A percentile compares a stretch with the other conserved stretches of the same genome.
Conservation (phyloP, 2,888 invertebrate species). For the Bellardia pandia region DNA sequence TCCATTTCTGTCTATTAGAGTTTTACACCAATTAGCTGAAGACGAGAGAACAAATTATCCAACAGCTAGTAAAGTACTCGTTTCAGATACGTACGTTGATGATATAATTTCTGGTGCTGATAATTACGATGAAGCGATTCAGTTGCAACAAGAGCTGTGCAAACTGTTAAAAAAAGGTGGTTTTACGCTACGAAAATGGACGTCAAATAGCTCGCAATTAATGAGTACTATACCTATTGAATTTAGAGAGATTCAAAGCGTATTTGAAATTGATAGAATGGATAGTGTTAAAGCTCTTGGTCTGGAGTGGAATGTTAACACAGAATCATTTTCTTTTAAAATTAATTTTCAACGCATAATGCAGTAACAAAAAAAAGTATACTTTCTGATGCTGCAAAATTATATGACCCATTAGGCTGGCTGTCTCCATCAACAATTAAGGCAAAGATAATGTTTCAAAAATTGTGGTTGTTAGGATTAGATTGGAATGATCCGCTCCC, state of each 20-base stretch:
- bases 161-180: slow-evolving; percentile 10
- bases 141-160: slow-evolving; percentile 40
- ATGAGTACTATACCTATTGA: neutral
- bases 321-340: slow-evolving; percentile 25
- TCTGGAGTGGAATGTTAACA: neutral
- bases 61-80: slow-evolving; percentile 44
- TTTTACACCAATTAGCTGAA: slow-evolving; percentile 57
- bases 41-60: slow-evolving; percentile 56
- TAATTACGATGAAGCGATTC: slow-evolving; percentile 35
- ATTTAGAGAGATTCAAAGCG: neutral
- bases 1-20: slow-evolving; percentile 64
- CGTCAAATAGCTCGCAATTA: neutral
- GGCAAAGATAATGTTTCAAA: neutral
- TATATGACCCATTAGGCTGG: slow-evolving; percentile 25
- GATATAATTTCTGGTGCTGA: slow-evolving; percentile 69
- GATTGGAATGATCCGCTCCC: too few relatives aligned
- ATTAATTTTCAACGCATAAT: neutral
- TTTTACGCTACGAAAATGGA: slow-evolving; percentile 21
- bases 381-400: slow-evolving; percentile 27
- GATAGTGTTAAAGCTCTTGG: slow-evolving; percentile 25
- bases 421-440: neutral
- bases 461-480: too few relatives aligned
- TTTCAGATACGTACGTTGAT: slow-evolving; percentile 48
- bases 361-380: neutral
- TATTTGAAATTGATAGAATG: neutral